Base-by-base conservation (phyloP, 2,113 vertebrate species). In the Serilophus lunatus region DNA sequence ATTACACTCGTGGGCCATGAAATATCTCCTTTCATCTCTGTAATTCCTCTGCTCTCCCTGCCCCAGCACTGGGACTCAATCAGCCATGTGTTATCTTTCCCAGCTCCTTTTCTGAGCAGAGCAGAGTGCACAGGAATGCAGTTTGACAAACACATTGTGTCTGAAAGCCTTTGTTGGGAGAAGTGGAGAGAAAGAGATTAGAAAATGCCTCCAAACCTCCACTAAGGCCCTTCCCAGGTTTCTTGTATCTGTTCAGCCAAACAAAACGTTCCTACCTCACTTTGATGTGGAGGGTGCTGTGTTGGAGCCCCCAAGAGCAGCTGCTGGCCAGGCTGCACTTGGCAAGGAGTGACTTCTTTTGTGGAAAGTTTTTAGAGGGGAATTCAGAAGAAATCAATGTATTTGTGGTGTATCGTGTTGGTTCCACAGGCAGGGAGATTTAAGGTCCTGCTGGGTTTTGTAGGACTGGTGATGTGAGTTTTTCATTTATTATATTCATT, bases 91-190 rank as follows among this genome's bases (percentile, higher is more conserved):
- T 92, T 96, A 90, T 95, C 96, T 95, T 91, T 94, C 89, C 89
- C 93, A 94, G 91, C 90, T 95, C 89, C 94, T 80, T 95, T 89
- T 84, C 29, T 88, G 89, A 91, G 68, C 65, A 87, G 44, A 71
- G 86, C 3, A 2, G 76, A 87, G 86, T 80, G 89, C 19, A 5
- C 93, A 92, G 95, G 94, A 96, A 95, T 96, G 93, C 77, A 76
- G 74, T 95, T 93, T 92, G 94, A 93, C 89, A 82, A 95, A 94
- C 94, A 90, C 93, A 93, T 88, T 96, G 95, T 96, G 87, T 77
- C 82, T 95, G 82, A 95, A 92, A 90, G 66, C 82, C 93, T 96
- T 94, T 95, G 93, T 95, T 88, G 84, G 87, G 68, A 94, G 87
- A 91, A 95, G 87, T 91, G 87, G 53, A 75, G 81, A 88, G 94